phyloP scores from a whole-genome alignment of 2,113 vertebrate genomes.

The Cricetomys ansorgei region DNA sequence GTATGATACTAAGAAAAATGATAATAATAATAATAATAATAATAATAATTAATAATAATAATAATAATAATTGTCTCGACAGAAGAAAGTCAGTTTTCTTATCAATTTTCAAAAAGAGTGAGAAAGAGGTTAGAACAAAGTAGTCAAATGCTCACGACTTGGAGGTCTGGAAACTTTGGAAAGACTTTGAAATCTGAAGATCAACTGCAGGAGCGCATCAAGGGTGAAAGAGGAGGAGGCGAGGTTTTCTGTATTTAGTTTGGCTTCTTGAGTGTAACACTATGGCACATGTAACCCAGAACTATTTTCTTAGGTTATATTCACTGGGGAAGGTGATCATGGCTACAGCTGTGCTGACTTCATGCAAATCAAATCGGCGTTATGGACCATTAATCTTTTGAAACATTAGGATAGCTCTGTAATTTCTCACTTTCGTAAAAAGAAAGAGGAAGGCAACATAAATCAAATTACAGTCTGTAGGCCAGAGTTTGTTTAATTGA shows the following conservation, averaged over 20 bases:
- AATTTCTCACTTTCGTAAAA: constrained; percentile 76
- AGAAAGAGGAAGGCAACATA: constrained; percentile 54
- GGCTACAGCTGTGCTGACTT: constrained; percentile 73
- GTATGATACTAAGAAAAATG: constrained; percentile 67
- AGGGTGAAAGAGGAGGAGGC: constrained; percentile 53
- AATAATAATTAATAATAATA: too few relatives aligned
- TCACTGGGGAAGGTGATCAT: constrained; percentile 67
- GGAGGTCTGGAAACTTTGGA: constrained; percentile 38
- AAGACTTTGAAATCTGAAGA: constrained; percentile 67
- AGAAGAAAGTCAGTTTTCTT: not conserved
- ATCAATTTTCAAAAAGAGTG: constrained; percentile 55
- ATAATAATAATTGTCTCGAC: constrained; percentile 40
- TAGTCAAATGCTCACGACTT: constrained; percentile 5
- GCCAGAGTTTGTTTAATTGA: constrained; percentile 64
- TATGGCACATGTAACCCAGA: constrained; percentile 72
- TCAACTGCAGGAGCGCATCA: constrained; percentile 24
- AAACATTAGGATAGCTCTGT: constrained; percentile 72
- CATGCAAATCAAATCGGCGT: constrained; percentile 76
- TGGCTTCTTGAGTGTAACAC: constrained; percentile 68
- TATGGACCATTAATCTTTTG: constrained; percentile 79
- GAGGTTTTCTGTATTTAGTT: constrained; percentile 70
- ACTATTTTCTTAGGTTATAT: constrained; percentile 75
- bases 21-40: too few relatives aligned
- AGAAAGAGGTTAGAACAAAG: not conserved
- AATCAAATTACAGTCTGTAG: constrained; percentile 62